Base-by-base conservation (phyloP, 1,140 invertebrate species). In the Cydia strobilella region DNA sequence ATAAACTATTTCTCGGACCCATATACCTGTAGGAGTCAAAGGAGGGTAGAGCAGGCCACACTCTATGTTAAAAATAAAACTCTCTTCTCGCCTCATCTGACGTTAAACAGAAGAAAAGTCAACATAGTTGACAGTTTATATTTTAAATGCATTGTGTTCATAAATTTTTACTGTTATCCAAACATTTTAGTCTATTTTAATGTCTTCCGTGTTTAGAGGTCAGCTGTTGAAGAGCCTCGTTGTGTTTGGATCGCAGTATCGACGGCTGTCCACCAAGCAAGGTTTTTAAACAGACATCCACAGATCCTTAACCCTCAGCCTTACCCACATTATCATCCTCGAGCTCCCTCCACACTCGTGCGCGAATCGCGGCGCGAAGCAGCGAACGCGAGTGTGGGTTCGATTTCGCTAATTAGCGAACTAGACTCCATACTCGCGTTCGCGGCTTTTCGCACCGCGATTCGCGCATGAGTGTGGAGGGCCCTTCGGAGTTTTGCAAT, bases 181-280 rank as follows among this genome's bases (percentile, higher is more conserved):
- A 54, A 54, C 51, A 54, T 54, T 54, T 54, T 54, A 6, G 15
- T 54, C 0, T 18, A 18, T 54, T 54, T 54, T 54, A 15, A 54
- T 54, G 51, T 54, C 51, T 54, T 54, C 51, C 15, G n/a, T 54
- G 51, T 54, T 54, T 7, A 54, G 51, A 54, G n/a, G 51, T 18
- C 51, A 54, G 6, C 6, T 54, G 51, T 20, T 54, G 51, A 54
- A 9, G 15, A 18, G 51, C 51, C 13, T 54, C 6, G 51, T 54
- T 54, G 51, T 54, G n/a, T 54, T 20, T 18, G 51, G 51, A 7
- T n/a, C 51, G 15, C 51, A 18, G 51, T 54, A 54, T 18, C n/a
- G 51, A 20, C 51, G 51, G 51, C n/a, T 54, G 6, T 54, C 51
- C 51, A 54, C 51, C 7, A 15, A 15, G 15, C 15, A 54, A 54